Evolutionary conservation across 2,888 invertebrate species (phyloP).

Genomic region (Drosophila cognata): DNA sequence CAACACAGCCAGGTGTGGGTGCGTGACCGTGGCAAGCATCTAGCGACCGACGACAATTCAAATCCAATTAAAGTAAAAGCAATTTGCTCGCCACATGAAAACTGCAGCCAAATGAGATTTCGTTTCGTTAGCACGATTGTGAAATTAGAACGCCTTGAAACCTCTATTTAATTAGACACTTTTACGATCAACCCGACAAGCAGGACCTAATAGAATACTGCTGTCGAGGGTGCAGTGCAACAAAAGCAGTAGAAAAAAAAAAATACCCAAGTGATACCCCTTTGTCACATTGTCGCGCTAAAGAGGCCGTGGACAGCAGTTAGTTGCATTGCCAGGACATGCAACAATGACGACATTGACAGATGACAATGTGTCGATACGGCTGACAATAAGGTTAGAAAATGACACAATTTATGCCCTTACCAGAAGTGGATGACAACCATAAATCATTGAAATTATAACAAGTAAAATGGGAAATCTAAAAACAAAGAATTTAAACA

Average conservation of each 20-base stretch:
- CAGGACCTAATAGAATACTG: conserved; percentile 30
- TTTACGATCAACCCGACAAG: conserved; percentile 24
- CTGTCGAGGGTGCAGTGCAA: conserved; percentile 35
- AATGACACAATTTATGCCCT: conserved; percentile 52
- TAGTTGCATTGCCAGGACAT: conserved; percentile 66
- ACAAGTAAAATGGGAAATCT: neutral
- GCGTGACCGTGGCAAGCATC: conserved; percentile 44
- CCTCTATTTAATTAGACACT: conserved; percentile 75
- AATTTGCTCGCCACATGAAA: conserved; percentile 54
- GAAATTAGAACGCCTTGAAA: conserved; percentile 48
- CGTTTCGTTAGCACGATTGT: conserved; percentile 46
- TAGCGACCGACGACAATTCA: conserved; percentile 33
- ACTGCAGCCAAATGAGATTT: conserved; percentile 41
- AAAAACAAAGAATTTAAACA: neutral
- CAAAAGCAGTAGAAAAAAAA: neutral
- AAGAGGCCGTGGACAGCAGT: conserved; percentile 39
- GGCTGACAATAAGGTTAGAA: neutral
- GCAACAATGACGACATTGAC: conserved; percentile 52
- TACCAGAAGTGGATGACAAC: neutral
- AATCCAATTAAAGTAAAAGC: conserved; percentile 79
- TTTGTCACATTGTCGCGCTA: conserved; percentile 50
- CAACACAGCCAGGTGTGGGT: conserved; percentile 20
- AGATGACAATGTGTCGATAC: conserved; percentile 17
- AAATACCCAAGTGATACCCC: conserved; percentile 45
- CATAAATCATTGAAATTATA: neutral